Evolutionary conservation across 2,888 invertebrate genomes (phyloP), one percentile per base, ranked within the genome.

Genomic region (Rhimphoctona megacephalus): DNA sequence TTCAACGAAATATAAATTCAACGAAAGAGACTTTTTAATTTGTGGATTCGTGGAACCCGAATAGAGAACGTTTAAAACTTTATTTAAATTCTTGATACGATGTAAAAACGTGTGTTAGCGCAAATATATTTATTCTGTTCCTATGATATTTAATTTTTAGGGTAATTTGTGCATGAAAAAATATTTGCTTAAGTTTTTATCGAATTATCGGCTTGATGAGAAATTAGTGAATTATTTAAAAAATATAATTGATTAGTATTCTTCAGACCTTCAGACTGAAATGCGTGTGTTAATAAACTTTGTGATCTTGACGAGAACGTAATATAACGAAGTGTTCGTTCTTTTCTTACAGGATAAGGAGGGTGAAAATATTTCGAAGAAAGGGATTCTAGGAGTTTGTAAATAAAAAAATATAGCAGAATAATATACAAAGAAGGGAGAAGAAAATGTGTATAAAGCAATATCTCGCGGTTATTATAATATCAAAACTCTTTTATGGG

Each of bases 401-500:
- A 79, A 84, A 86, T 76, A 80, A 69, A 57, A n/a, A 61, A 66
- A 84, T 66, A 74, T 79, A 19, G 43, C 54, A 49, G 33, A 72
- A 79, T 74, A 77, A 76, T 52, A 46, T 43, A 77, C 39, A n/a
- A 64, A 64, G 49, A n/a, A 81, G 30, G 39, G 25, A 4, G 19
- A 61, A 25, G 52, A 66, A 81, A 81, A 72, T 17, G 54, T 54
- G 52, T 22, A 43, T 64, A 36, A 49, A 22, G 54, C 81, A 70
- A 84, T 72, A 84, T 74, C 74, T 74, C 81, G 69, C 64, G 79
- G 73, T 86, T 86, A 82, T 82, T 81, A 70, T 70, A 73, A 82
- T 81, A 79, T 84, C 69, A 79, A 86, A 86, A 86, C 61, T 84
- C 81, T 66, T 83, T 83, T 69, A 84, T 61, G 70, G 14, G n/a